A percentile compares a stretch with the other conserved stretches of the same genome.
phyloP scores from a whole-genome alignment of 2,113 vertebrate genomes.

The Tachysurus fulvidraco region DNA sequence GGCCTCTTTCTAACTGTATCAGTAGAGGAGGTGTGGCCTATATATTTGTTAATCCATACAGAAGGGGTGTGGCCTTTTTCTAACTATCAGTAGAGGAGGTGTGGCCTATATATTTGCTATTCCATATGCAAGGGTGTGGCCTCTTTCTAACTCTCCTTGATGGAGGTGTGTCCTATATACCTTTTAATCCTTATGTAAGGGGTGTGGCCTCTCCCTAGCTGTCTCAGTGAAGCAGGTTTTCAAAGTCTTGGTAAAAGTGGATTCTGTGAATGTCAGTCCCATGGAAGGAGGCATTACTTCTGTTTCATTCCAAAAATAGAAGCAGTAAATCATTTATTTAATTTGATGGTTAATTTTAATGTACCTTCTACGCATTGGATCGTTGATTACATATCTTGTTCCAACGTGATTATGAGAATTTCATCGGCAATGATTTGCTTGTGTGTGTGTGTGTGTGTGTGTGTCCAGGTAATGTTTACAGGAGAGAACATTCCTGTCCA shows the following conservation, averaged over 20 bases:
- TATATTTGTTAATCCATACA: not conserved
- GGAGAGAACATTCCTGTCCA: slow-evolving; percentile 99
- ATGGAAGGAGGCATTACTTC: no score
- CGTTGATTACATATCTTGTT: not conserved
- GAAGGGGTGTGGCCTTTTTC: not conserved
- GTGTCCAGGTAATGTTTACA: slow-evolving; percentile 94
- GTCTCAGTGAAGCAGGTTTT: not conserved
- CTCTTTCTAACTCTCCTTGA: not conserved
- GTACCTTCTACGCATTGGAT: not conserved
- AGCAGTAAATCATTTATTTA: not conserved
- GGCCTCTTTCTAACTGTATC: not conserved
- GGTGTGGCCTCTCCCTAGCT: not conserved
- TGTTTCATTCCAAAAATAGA: no score
- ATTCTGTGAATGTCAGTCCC: no score
- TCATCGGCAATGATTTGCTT: not conserved
- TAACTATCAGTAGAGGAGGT: no score
- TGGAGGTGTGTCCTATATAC: not conserved
- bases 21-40: no score
- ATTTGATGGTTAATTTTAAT: not conserved
- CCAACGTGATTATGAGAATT: not conserved
- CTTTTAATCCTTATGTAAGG: not conserved
- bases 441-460: slow-evolving; percentile 3
- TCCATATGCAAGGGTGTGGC: not conserved
- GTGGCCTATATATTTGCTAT: not conserved
- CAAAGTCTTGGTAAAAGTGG: not conserved